These are phyloP conservation scores for Megalonaias nervosa DNA, from an alignment of 1,140 invertebrate species.

Conservation along the genomic window DNA sequence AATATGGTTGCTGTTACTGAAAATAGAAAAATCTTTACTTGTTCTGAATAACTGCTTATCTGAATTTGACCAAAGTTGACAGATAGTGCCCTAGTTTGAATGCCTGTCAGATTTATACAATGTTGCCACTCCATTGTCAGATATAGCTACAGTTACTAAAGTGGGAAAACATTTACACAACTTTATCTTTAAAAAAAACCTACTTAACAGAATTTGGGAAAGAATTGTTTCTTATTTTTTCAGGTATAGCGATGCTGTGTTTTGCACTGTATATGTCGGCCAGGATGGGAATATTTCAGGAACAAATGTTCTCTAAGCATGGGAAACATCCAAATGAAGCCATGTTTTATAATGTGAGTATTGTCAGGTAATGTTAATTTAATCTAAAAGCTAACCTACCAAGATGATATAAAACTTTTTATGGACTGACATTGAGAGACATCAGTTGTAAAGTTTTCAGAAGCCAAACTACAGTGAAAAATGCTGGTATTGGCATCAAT, in stretches of 20 bases:
- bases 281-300: conserved; percentile 97
- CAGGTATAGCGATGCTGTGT: conserved; percentile 88
- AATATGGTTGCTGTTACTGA: no score
- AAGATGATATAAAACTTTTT: no score
- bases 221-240: conserved; percentile 20
- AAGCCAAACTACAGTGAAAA: neutral
- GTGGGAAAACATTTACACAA: no score
- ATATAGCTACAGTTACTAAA: no score
- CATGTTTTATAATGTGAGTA: conserved; percentile 88
- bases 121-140: no score
- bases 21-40: no score
- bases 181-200: neutral
- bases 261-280: conserved; percentile 94
- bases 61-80: neutral
- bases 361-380: neutral
- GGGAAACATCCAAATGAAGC: conserved; percentile 97
- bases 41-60: neutral
- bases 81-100: no score
- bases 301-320: conserved; percentile 86
- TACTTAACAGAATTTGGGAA: neutral
- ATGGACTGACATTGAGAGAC: no score
- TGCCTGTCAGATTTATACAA: no score
- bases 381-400: no score
- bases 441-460: no score
- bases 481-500: neutral